phyloP scores from a whole-genome alignment of 2,888 invertebrate species.

The Oeneis ivallda region DNA sequence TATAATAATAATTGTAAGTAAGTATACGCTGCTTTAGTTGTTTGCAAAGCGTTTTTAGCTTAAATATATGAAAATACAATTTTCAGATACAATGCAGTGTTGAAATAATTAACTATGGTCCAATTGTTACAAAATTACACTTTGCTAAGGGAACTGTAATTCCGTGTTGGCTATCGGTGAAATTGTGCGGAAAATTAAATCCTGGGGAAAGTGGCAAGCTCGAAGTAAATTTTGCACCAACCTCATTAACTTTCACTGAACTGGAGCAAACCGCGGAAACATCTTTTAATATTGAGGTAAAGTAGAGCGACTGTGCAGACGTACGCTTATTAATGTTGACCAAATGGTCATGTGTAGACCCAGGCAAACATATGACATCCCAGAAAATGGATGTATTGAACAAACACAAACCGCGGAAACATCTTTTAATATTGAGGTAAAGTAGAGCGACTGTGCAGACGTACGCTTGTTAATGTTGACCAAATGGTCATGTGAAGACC shows the following conservation, averaged over 20 bases:
- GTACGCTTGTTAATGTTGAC: background rate
- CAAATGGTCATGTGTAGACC: background rate
- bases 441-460: background rate
- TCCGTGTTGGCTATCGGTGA: slow-evolving; percentile 62
- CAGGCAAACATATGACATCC: background rate
- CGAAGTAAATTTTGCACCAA: slow-evolving; percentile 78
- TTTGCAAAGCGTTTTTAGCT: background rate
- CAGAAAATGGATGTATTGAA: background rate
- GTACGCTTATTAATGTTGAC: background rate
- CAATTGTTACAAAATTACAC: slow-evolving; percentile 68
- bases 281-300: slow-evolving; percentile 74
- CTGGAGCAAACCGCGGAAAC: slow-evolving; percentile 69
- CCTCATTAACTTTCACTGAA: slow-evolving; percentile 62
- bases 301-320: background rate
- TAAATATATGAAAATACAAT: background rate
- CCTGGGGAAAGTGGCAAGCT: slow-evolving; percentile 76
- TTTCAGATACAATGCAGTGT: slow-evolving; percentile 68
- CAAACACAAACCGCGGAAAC: slow-evolving; percentile 61
- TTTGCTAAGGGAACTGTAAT: slow-evolving; percentile 61
- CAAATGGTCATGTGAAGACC: background rate
- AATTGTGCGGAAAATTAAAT: slow-evolving; percentile 65
- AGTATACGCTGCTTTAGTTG: too few relatives aligned
- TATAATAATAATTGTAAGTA: background rate
- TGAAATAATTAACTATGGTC: slow-evolving; percentile 81
- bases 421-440: slow-evolving; percentile 74